Conservation (phyloP, 2,888 invertebrate species). For the Lepidochrysops patricia region DNA sequence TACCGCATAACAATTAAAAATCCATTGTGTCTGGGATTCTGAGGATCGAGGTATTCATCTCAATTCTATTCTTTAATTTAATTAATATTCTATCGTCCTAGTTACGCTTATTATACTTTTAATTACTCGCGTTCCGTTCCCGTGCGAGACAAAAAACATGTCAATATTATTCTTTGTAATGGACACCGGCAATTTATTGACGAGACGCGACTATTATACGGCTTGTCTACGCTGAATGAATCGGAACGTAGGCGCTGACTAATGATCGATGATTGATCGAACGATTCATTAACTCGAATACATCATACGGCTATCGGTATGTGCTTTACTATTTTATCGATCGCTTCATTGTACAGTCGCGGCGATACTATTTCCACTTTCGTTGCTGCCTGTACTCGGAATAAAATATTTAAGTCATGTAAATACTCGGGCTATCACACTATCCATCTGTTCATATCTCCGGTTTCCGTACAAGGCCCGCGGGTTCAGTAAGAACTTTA, state of each 20-base stretch:
- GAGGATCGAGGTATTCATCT: too few species aligned
- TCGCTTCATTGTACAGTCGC: not conserved
- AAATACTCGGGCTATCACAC: constrained; percentile 3
- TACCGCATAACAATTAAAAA: too few species aligned
- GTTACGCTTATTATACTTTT: not conserved
- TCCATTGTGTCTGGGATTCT: too few species aligned
- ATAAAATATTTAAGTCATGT: constrained; percentile 8
- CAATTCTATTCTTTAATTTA: too few species aligned
- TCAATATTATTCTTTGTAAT: constrained; percentile 23
- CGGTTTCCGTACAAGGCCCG: not conserved
- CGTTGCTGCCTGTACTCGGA: not conserved
- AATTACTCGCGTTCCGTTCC: not conserved
- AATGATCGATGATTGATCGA: constrained; percentile 56
- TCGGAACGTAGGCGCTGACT: constrained; percentile 44
- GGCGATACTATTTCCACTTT: too few species aligned
- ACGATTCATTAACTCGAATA: constrained; percentile 53
- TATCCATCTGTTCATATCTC: constrained; percentile 3
- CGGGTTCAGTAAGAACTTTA: constrained; percentile 15
- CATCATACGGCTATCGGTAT: constrained; percentile 41
- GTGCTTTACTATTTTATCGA: constrained; percentile 15
- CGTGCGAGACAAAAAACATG: constrained; percentile 12
- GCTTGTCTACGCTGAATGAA: constrained; percentile 33
- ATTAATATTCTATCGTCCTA: not conserved
- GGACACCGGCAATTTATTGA: constrained; percentile 25
- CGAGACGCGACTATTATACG: constrained; percentile 26